Conservation (phyloP, 2,113 vertebrate species). For the Amphiprion percula region DNA sequence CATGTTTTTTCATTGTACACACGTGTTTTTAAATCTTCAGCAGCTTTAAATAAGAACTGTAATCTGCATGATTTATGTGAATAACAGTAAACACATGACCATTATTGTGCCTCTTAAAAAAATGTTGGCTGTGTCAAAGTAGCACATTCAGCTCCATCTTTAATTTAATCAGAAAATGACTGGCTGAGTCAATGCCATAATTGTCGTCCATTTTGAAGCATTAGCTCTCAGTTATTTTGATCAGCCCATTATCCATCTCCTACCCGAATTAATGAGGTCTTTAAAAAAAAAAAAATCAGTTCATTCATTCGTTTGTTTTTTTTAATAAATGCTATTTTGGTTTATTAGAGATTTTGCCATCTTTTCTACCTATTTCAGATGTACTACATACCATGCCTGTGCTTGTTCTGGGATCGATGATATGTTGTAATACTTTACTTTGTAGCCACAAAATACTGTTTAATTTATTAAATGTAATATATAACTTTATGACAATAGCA, state of each 20-base stretch:
- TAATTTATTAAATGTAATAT: background rate
- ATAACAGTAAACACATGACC: background rate
- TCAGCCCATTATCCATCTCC: constrained; percentile 11
- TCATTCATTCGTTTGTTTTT: background rate
- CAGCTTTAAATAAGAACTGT: background rate
- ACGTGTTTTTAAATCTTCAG: background rate
- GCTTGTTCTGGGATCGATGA: no score
- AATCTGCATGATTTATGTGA: background rate
- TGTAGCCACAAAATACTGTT: background rate
- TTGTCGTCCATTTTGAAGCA: constrained; percentile 29
- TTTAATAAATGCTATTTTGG: background rate
- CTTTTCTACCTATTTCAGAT: background rate
- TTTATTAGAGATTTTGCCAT: background rate
- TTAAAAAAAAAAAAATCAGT: background rate
- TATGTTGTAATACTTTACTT: background rate
- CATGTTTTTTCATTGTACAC: background rate
- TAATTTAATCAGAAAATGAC: constrained; percentile 8
- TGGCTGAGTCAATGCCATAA: constrained; percentile 7
- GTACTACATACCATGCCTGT: background rate
- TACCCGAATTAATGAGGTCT: constrained; percentile 2
- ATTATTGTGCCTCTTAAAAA: constrained; percentile 3
- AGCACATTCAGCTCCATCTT: constrained; percentile 1
- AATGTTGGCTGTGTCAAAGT: background rate
- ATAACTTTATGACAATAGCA: background rate
- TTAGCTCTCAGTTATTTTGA: constrained; percentile 12